Evolutionary conservation across 2,797 vertebrate species (phyloP), one percentile per base, ranked within the genome.

Genomic region (Okamejei kenojei): DNA sequence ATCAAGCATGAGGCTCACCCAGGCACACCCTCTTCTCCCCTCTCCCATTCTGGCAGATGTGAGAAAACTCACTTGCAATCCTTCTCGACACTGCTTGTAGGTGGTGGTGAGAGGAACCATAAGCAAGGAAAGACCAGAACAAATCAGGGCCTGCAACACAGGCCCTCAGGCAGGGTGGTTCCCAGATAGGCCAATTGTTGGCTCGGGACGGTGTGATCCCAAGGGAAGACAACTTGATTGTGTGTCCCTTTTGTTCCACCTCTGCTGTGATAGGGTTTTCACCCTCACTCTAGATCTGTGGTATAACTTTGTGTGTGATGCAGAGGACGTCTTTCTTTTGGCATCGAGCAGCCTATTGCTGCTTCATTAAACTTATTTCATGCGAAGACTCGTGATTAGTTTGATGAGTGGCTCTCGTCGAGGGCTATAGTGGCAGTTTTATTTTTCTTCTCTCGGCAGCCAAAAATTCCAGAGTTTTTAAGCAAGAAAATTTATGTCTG

Each of bases 381-480:
- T 68, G 8, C 17, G 1, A 32, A n/a, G 61, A 26, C 58, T 29
- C 7, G 1, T 7, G 58, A 86, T n/a, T 29, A 86, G 29, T 63
- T 26, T 54, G 54, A 84, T 11, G 58, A 61, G 61, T 61, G 58
- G 54, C 81, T 84, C 81, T n/a, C 81, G 11, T 63, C 63, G 29
- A 86, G 29, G 58, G 61, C 58, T 63, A 29, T 58, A 86, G 29
- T 84, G 82, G 29, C 82, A 63, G 58, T 86, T 86, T 86, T 86
- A 65, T 29, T 84, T 84, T 29, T 29, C 58, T 86, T 63, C 11
- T 13, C 82, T n/a, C 54, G n/a, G 58, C 13, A 86, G 82, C 82
- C 82, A 86, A 86, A 86, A 63, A 86, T 86, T 86, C 82, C 82
- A 86, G 54, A 63, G 26, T 17, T 29, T 29, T 58, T 86, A 86